phyloP scores from a whole-genome alignment of 2,113 vertebrate species.

The Rhynchomys soricoides region DNA sequence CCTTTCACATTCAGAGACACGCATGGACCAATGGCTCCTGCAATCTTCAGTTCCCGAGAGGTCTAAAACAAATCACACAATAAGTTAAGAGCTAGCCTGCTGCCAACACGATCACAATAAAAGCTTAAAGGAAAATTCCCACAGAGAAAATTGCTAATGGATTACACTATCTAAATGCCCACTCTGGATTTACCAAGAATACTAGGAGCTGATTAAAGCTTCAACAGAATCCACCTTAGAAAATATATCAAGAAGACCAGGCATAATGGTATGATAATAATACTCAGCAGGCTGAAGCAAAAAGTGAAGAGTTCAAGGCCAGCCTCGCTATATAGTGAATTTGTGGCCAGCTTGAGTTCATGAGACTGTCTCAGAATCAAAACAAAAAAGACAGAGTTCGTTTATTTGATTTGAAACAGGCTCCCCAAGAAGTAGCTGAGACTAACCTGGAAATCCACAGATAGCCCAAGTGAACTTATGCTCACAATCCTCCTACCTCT shows the following conservation, averaged over 20 bases:
- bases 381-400: background rate
- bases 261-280: background rate
- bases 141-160: background rate
- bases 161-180: background rate
- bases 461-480: background rate
- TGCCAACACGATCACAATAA: background rate
- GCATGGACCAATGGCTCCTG: conserved; percentile 95
- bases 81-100: conserved; percentile 18
- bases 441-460: background rate
- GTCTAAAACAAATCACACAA: conserved; percentile 86
- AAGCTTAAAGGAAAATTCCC: background rate
- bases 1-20: conserved; percentile 94
- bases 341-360: background rate
- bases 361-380: background rate
- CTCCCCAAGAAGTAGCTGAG: background rate
- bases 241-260: background rate
- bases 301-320: background rate
- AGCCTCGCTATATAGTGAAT: background rate
- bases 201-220: background rate
- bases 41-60: conserved; percentile 95
- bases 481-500: background rate
- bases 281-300: background rate
- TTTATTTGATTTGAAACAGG: background rate
- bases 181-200: background rate
- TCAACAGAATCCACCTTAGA: background rate